Conservation (phyloP, 2,888 invertebrate genomes). For the Harpalus rubripes region DNA sequence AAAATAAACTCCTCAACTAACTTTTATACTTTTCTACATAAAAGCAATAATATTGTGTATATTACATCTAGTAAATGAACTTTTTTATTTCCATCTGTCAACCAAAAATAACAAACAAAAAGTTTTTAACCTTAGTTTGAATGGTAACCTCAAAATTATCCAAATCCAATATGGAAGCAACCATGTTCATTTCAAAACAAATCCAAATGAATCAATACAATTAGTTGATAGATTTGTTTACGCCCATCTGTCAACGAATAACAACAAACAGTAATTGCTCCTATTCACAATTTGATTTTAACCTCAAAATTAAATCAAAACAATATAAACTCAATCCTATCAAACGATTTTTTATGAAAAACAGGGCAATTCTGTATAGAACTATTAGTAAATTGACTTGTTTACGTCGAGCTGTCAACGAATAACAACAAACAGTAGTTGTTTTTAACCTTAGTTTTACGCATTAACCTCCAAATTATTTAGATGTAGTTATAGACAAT, state of each 20-base stretch:
- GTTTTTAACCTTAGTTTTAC: neutral
- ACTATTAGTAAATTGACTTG: neutral
- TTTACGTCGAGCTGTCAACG: neutral
- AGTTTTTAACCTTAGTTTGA: neutral
- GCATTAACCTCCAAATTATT: neutral
- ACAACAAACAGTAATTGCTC: neutral
- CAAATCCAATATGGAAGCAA: neutral
- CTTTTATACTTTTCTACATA: too few relatives aligned
- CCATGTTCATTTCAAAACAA: too few relatives aligned
- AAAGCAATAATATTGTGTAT: too few relatives aligned
- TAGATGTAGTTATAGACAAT: neutral
- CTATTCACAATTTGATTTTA: neutral
- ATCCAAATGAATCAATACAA: too few relatives aligned
- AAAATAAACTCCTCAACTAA: neutral
- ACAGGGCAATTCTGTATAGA: neutral
- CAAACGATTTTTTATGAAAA: neutral
- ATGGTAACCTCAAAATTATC: neutral
- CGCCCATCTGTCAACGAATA: neutral
- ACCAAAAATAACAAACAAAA: neutral
- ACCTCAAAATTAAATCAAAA: neutral
- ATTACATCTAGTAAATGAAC: neutral
- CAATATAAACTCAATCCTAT: neutral
- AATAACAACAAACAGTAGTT: neutral
- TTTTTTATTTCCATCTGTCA: neutral
- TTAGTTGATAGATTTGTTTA: neutral